These are phyloP conservation scores for Plectus sambesii DNA, from an alignment of 1,140 invertebrate genomes.

Conservation along the genomic window DNA sequence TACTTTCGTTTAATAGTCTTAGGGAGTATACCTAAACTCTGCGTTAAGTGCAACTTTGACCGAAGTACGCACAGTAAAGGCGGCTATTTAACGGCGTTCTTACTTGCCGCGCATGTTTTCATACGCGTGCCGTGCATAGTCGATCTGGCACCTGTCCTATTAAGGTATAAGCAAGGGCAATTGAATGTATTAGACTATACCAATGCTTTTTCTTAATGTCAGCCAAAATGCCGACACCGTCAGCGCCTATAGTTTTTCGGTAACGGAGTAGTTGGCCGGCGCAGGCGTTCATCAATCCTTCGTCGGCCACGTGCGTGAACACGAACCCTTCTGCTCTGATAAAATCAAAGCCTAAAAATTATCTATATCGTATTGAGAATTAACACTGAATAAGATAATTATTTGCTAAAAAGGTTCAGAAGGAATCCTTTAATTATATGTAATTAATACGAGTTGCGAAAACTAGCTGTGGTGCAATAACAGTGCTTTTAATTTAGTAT, in stretches of 20 bases:
- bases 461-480: too few species aligned
- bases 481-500: too few species aligned
- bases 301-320: constrained; percentile 69
- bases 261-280: constrained; percentile 64
- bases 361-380: constrained; percentile 1
- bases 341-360: constrained; percentile 56
- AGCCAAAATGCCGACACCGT: constrained; percentile 60
- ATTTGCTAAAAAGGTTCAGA: constrained; percentile 3
- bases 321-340: constrained; percentile 69
- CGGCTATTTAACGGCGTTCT: too few species aligned
- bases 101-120: too few species aligned
- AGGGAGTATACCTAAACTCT: not conserved
- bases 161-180: too few species aligned
- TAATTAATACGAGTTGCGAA: too few species aligned
- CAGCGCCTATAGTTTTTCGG: constrained; percentile 58
- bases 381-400: constrained; percentile 5
- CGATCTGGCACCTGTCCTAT: not conserved
- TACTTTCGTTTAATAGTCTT: too few species aligned
- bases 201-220: constrained; percentile 80
- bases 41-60: too few species aligned
- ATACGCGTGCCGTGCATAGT: not conserved
- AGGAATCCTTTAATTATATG: constrained; percentile 10
- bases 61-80: not conserved
- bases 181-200: constrained; percentile 45
- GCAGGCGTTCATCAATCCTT: constrained; percentile 65